Evolutionary conservation across 2,113 vertebrate genomes (phyloP).

Genomic region (Podarcis raffonei): DNA sequence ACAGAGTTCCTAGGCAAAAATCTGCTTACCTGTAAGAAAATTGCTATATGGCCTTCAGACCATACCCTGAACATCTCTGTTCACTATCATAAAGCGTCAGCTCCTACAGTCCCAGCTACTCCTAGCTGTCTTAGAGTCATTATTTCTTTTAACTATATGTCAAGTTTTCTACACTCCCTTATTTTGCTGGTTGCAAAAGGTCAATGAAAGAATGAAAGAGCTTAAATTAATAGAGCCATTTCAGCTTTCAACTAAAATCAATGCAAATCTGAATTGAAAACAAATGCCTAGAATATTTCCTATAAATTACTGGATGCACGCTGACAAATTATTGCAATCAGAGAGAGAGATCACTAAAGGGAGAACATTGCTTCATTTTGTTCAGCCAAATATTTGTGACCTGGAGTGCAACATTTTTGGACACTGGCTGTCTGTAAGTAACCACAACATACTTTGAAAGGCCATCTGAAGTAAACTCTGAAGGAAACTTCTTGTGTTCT

Average conservation of each 20-base stretch:
- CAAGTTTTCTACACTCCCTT: not conserved
- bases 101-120: not conserved
- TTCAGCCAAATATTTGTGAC: conserved; percentile 25
- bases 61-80: not conserved
- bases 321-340: not conserved
- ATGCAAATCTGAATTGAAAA: not conserved
- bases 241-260: not conserved
- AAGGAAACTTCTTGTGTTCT: conserved; percentile 18
- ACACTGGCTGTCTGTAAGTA: conserved; percentile 8
- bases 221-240: not conserved
- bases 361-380: conserved; percentile 1
- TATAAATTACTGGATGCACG: not conserved
- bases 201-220: not conserved
- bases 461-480: conserved; percentile 15
- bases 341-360: not conserved
- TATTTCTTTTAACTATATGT: not conserved
- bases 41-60: not conserved
- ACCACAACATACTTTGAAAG: conserved; percentile 11
- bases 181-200: not conserved
- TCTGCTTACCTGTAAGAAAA: not conserved
- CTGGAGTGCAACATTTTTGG: conserved; percentile 22
- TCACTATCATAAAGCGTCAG: not conserved
- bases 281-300: not conserved
- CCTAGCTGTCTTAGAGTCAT: not conserved
- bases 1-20: not conserved